These are phyloP conservation scores for Plagodis pulveraria DNA, from an alignment of 2,888 invertebrate genomes.

Conservation along the genomic window DNA sequence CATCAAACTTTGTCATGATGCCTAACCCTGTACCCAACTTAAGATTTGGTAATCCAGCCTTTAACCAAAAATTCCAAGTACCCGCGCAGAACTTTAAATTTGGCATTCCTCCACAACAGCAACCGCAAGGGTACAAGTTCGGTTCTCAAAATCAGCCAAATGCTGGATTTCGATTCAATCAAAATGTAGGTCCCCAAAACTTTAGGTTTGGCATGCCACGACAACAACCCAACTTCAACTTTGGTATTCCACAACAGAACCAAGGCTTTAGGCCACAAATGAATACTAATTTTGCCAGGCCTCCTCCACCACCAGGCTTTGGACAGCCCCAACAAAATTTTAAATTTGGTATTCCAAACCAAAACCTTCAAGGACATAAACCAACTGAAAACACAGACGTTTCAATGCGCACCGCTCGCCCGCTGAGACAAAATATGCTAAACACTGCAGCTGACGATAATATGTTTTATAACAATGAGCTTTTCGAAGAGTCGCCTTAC, in stretches of 20 bases:
- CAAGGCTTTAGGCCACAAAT: background rate
- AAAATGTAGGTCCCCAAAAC: background rate
- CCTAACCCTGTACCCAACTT: background rate
- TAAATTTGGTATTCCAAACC: too few species aligned
- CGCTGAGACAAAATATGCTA: too few species aligned
- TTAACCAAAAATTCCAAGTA: background rate
- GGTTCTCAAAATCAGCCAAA: background rate
- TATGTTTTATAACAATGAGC: too few species aligned
- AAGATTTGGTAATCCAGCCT: background rate
- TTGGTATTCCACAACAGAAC: background rate
- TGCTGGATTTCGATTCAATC: background rate
- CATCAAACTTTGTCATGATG: background rate
- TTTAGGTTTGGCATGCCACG: background rate
- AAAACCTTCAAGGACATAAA: too few species aligned
- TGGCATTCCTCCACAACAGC: background rate
- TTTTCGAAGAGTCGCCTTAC: too few species aligned
- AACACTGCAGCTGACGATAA: too few species aligned
- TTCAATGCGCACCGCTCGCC: too few species aligned
- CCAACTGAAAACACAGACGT: too few species aligned
- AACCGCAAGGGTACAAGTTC: background rate
- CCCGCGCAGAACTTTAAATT: background rate
- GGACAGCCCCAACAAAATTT: too few species aligned
- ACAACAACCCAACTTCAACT: background rate
- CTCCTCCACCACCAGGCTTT: too few species aligned
- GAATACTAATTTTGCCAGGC: too few species aligned